Base-by-base conservation (phyloP, 2,888 invertebrate genomes). In the Therioaphis trifolii region DNA sequence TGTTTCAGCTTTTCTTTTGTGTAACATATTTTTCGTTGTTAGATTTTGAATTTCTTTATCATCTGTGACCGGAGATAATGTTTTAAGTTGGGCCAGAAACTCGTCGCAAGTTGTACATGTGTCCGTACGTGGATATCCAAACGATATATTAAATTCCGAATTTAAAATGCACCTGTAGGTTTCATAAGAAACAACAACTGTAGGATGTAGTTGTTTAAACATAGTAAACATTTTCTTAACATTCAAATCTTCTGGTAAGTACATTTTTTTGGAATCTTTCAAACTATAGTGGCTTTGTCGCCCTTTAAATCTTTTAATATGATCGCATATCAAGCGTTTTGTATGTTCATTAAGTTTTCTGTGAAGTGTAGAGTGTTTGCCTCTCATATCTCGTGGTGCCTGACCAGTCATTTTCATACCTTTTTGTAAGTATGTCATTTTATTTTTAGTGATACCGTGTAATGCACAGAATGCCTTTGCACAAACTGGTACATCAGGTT, bases 1-100 rank as follows among this genome's bases (percentile, higher is more conserved):
- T 78, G 35, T 84, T 68, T 21, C 52, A 43, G 84, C 55, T 61
- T 66, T 66, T 66, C 15, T 66, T 61, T 61, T 61, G 66, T 66
- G 66, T 66, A 66, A 66, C 18, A 66, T n/a, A 40, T 40, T 66
- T 15, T 2, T 40, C n/a, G 66, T 21, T 66, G 66, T 66, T 40
- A 40, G n/a, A 66, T 66, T 66, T 66, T 35, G 4, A 66, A 66
- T 66, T 66, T 66, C 35, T 11, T 40, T 66, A 0, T 66, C 66
- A n/a, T 66, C 40, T n/a, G 14, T 66, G 18, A 14, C 35, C n/a
- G n/a, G n/a, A 66, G 18, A 66, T 35, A 66, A 66, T 66, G 35
- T 40, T 66, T 66, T 35, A 15, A 66, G 66, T 66, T 66, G 1
- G 0, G 66, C 35, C 35, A 66, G 4, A 66, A 18, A 66, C 21